Base-by-base conservation (phyloP, 2,113 vertebrate genomes). In the Syngnathus typhle region DNA sequence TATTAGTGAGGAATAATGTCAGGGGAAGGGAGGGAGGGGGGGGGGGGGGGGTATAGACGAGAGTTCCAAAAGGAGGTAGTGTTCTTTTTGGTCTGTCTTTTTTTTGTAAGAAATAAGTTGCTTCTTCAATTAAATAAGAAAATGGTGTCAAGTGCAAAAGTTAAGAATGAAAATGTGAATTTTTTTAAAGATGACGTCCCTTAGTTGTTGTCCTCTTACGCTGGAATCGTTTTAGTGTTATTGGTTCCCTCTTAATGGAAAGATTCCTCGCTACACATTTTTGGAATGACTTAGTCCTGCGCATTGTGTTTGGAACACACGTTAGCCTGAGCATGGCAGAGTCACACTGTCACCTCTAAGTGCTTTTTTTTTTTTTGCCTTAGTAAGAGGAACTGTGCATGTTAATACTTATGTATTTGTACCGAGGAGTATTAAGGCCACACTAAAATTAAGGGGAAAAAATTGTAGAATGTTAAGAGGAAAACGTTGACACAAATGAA, bases 31-130 rank as follows among this genome's bases (percentile, higher is more conserved):
- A 3, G 41, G 41, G 7, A 9, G 39, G 11, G 41, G 41, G 41
- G 11, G 8, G 41, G 41, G 7, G 39, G 39, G 11, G 41, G 41
- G 10, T 12, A 43, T 43, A 11, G 41, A 43, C 69, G 80, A 84
- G 84, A 78, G 81, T 65, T 83, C 89, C 80, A 87, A 89, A 88
- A 92, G 88, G 91, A 92, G 91, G 91, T 92, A 92, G 91, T 85
- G 84, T 88, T 89, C 89, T 91, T 90, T 91, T 92, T 89, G 88
- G 90, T 90, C 90, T 82, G 80, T 83, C 79, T 73, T 79, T 86
- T 84, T 74, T 73, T 77, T 84, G 74, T 78, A 73, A 83, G 74
- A 85, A 88, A 84, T 77, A 78, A 69, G 78, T 77, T 67, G 81
- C 51, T 80, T 85, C 60, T 72, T 81, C 62, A 51, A 47, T 80